Conservation (phyloP, 1,140 invertebrate species). For the Luehdorfia chinensis region DNA sequence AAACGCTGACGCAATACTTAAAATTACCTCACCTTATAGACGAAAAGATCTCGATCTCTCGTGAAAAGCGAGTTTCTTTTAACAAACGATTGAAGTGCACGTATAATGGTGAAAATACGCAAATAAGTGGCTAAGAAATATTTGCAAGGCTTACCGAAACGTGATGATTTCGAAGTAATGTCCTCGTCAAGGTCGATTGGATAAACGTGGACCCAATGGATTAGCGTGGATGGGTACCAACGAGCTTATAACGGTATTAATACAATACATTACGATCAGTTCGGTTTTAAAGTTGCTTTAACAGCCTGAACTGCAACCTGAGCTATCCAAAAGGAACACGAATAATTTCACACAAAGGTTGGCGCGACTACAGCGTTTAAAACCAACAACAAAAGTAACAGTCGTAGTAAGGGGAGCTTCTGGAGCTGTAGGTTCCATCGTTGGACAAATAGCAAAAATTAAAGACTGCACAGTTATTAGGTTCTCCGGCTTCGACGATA, state of each 20-base stretch:
- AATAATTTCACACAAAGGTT: constrained; percentile 77
- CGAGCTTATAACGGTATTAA: constrained; percentile 25
- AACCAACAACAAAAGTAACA: no score
- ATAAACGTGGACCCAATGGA: no score
- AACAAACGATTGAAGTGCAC: no score
- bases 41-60: no score
- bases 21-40: no score
- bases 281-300: constrained; percentile 59
- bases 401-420: constrained; percentile 13
- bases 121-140: constrained; percentile 40
- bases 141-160: constrained; percentile 47
- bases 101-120: constrained; percentile 18
- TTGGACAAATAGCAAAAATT: constrained; percentile 15
- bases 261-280: constrained; percentile 40
- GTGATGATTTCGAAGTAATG: constrained; percentile 45
- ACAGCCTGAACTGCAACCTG: constrained; percentile 39
- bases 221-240: constrained; percentile 72
- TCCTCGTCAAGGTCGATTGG: constrained; percentile 57
- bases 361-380: constrained; percentile 76
- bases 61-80: no score
- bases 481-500: not conserved
- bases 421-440: constrained; percentile 34
- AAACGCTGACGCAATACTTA: no score
- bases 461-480: constrained; percentile 2
- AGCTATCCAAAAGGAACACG: constrained; percentile 77